Evolutionary conservation across 2,113 vertebrate genomes (phyloP), one percentile per base, ranked within the genome.

Genomic region (Pseudorhombus dupliciocellatus): DNA sequence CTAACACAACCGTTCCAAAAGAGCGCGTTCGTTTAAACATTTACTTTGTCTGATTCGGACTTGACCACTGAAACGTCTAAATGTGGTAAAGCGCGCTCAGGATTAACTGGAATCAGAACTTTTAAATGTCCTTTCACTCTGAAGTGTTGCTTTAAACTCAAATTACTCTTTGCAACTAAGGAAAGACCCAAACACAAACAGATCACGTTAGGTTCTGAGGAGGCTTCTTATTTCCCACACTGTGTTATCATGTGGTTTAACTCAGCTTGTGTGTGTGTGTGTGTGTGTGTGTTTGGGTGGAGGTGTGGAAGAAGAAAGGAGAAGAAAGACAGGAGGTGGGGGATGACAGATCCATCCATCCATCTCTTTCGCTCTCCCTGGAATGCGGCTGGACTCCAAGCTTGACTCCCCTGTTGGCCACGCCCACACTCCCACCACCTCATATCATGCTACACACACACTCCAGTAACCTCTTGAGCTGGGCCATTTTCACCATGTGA

Each of bases 301-400:
- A 77, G 65, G 42, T 20, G 42, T 24, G 51, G 58, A 72, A 66
- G 70, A 24, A 15, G 9, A 51, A 66, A 31, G 53, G 40, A 76
- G 30, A 57, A 78, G 54, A 61, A 64, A 58, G 66, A 77, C 57
- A 28, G 52, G 62, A 55, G 77, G 58, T 62, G 80, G 81, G 80
- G 80, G 77, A 67, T 77, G 77, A 89, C 66, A 69, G 73, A 86
- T 89, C 74, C 80, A 79, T 89, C 84, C 54, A 56, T 56, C 74
- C 86, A 66, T 87, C 83, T 72, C 57, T 69, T 72, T 80, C 78
- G 79, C 66, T 71, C 51, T 54, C 75, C 70, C 75, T 81, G 90
- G 87, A 90, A 92, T 92, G 90, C 62, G 57, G 77, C 82, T 79
- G 84, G 82, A 89, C 88, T 89, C 64, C 80, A 81, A 85, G 75